Base-by-base conservation (phyloP, 2,888 invertebrate species). In the Napeogenes sylphis region DNA sequence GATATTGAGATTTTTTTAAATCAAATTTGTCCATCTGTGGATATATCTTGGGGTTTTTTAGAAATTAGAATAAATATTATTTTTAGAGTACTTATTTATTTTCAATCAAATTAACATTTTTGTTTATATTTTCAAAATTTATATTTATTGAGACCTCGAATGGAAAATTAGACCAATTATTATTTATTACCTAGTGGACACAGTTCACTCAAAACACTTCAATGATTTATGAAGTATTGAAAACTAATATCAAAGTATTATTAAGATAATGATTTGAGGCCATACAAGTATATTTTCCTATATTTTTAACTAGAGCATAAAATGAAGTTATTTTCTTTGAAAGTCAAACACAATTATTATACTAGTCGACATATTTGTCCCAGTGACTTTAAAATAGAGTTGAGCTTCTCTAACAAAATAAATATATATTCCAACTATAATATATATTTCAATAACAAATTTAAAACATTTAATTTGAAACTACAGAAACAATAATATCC, bases 311-410 rank as follows among this genome's bases (percentile, higher is more conserved):
- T 35, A 35, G 35, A 35, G 6, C 35, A 5, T 35, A 42, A 42
- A 5, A 42, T 6, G 42, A 42, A 10, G 42, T 42, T 42, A 42
- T 42, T 42, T 42, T 42, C 8, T 42, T 42, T 42, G 8, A 42
- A 42, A 12, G 42, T 42, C 42, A 42, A 3, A 42, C 55, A 55
- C 35, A 35, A 35, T 35, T 60, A 60, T 47, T 60, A 47, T 59
- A 54, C 66, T 66, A 66, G 63, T 66, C 63, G 30, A 33, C 14
- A 45, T 46, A 10, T 61, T 61, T 21, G 63, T 63, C 63, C 46
- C 13, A n/a, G 58, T 59, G 63, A 66, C 56, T 56, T 45, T 66
- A 61, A 66, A 63, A 59, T 30, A 46, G 12, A 45, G 12, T 33
- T 33, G 21, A 21, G 21, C 21, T 21, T 21, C 21, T 21, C 21